A percentile compares a stretch with the other conserved stretches of the same genome.
phyloP scores from a whole-genome alignment of 2,888 invertebrate species.

The Drosophila anceps region DNA sequence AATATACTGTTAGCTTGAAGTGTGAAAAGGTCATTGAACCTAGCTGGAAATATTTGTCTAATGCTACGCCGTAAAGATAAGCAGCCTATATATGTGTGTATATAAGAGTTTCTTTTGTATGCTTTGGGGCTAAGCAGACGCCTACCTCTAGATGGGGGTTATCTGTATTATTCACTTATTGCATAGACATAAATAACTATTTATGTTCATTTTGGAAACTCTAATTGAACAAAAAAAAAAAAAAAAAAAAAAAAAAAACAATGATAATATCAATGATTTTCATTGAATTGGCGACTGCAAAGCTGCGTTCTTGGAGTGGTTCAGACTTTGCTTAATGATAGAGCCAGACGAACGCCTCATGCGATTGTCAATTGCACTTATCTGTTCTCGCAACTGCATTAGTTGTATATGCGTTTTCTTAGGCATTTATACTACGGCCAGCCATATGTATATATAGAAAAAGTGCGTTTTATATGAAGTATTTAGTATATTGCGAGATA shows the following conservation, averaged over 20 bases:
- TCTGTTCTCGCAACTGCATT: conserved; percentile 24
- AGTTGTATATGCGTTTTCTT: conserved; percentile 1
- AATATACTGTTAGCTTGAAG: conserved; percentile 11
- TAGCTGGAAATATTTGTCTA: conserved; percentile 39
- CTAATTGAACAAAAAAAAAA: conserved; percentile 18
- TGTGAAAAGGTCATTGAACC: conserved; percentile 48
- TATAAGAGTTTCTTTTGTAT: conserved; percentile 28
- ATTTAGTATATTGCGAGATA: conserved; percentile 57
- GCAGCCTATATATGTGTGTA: conserved; percentile 11
- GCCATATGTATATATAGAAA: conserved; percentile 11
- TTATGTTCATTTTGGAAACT: not conserved
- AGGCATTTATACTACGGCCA: not conserved
- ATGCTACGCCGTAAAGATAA: conserved; percentile 50
- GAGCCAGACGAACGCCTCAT: conserved; percentile 18
- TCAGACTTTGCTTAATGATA: conserved; percentile 58
- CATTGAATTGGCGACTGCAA: conserved; percentile 42
- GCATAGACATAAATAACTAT: not conserved
- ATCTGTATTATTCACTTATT: conserved; percentile 28
- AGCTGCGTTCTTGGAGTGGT: conserved; percentile 25
- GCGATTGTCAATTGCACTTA: conserved; percentile 37
- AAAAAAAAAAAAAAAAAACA: too few species aligned
- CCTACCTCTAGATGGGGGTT: conserved; percentile 7
- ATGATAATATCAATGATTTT: conserved; percentile 43
- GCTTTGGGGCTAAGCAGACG: conserved; percentile 12
- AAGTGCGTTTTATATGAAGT: conserved; percentile 29